phyloP scores from a whole-genome alignment of 2,113 vertebrate genomes.

The Fregata magnificens region DNA sequence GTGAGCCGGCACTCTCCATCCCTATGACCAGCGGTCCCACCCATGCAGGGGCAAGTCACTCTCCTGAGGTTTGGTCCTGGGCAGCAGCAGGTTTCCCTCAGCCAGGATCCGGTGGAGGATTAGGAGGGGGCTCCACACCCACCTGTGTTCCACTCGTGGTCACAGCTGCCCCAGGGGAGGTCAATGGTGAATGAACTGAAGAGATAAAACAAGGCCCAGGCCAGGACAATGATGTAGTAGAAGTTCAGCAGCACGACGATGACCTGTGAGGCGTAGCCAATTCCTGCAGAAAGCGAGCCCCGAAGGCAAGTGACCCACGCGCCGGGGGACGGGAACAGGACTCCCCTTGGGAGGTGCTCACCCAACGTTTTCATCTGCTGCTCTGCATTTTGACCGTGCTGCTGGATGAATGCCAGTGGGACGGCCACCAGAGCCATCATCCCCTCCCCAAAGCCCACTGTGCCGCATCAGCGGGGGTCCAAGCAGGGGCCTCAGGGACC shows the following conservation, averaged over 20 bases:
- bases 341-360: not conserved
- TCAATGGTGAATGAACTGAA: constrained; percentile 87
- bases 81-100: not conserved
- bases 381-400: rapidly evolving
- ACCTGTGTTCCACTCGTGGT: constrained; percentile 95
- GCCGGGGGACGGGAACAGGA: not conserved
- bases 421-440: rapidly evolving
- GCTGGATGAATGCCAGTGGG: rapidly evolving
- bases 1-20: not conserved
- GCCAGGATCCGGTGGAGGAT: not conserved
- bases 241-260: constrained; percentile 87
- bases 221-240: constrained; percentile 94
- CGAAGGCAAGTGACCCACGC: not conserved
- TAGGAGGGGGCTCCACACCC: not conserved
- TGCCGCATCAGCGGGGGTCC: not conserved
- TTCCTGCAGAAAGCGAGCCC: constrained; percentile 64
- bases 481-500: not conserved
- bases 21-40: not conserved
- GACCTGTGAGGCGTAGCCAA: constrained; percentile 93
- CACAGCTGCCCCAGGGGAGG: constrained; percentile 92
- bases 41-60: not conserved
- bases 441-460: not conserved
- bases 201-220: constrained; percentile 95
- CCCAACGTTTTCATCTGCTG: not conserved
- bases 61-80: not conserved